Evolutionary conservation across 2,888 invertebrate genomes (phyloP), one percentile per base, ranked within the genome.

Genomic region (Neria commutata): DNA sequence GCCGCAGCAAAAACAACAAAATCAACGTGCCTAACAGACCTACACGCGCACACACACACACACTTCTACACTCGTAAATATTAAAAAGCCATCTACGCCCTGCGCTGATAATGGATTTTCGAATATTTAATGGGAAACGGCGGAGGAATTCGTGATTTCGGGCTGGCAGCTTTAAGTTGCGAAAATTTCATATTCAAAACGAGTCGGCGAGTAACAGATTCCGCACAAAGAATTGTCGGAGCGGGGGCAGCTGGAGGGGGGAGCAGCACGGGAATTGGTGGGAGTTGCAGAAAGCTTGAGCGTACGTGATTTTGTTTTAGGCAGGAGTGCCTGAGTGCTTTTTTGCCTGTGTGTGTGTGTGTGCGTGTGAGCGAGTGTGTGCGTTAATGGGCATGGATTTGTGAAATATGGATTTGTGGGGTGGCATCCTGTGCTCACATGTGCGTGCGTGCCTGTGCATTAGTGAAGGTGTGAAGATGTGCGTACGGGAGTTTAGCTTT

Each of bases 31-130:
- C n/a, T 14, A 6, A 37, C 6, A 37, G 8, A 37, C 37, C 8
- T n/a, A 37, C 37, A 3, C 37, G n/a, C 8, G n/a, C 37, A 37
- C 8, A 37, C n/a, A 37, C 37, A n/a, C 37, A 37, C n/a, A 37
- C 37, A 37, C 37, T 14, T 14, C 8, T 37, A 37, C 37, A 53
- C 14, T 26, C 19, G 26, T 53, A 53, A 53, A 53, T 53, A 53
- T 53, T 53, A 53, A 53, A 42, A 53, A 53, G 23, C 53, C 53
- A 53, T 53, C 53, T 53, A 53, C 53, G 45, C 53, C 42, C 16
- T 21, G n/a, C 25, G 53, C 42, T 19, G 53, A 53, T 53, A 53
- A 53, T 53, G 53, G 53, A 42, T 42, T 42, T 42, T 16, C 42
- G 53, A 53, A 53, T 51, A 51, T 51, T 51, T 34, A 51, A 37